Evolutionary conservation across 2,888 invertebrate species (phyloP), one percentile per base, ranked within the genome.

Genomic region (Drosophila phalerata): DNA sequence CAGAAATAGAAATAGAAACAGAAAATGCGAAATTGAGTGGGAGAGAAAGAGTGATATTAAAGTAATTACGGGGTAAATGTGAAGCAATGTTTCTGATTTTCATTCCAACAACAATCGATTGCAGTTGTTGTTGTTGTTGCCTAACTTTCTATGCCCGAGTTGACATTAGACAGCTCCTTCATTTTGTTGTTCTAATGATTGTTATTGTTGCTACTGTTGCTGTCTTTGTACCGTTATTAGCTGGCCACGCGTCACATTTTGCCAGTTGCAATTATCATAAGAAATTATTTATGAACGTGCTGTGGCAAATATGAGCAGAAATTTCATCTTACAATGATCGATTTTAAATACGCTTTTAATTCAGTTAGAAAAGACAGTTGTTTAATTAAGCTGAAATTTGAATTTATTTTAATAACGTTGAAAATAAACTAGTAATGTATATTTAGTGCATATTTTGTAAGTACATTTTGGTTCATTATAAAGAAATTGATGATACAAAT

Each of bases 91-190:
- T 84, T 77, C 73, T 73, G 89, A 87, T 85, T 87, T 88, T 73
- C 74, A 71, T 74, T 72, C 51, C 68, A 85, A 85, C 88, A 88
- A 77, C 85, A 88, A 85, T 85, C 86, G 85, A 85, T 85, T 88
- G 72, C 79, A 67, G 78, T 81, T 86, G 28, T 28, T 64, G 52
- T 43, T 65, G 51, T 57, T 57, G 73, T 40, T 69, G 56, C 19
- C 61, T 55, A 69, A 62, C 76, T 66, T 76, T 55, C 45, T 43
- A 73, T 63, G 78, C 17, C 30, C 63, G 30, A 72, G 60, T 63
- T 79, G 62, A 66, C 70, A 75, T 65, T 69, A 56, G 69, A 74
- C 56, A 57, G 42, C 47, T 47, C 56, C 75, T 42, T 67, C 30
- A 48, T 60, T 58, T 69, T 78, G 61, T 52, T 79, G 58, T 45